Conservation (phyloP, 2,797 vertebrate species). For the Pelochelys cantorii region DNA sequence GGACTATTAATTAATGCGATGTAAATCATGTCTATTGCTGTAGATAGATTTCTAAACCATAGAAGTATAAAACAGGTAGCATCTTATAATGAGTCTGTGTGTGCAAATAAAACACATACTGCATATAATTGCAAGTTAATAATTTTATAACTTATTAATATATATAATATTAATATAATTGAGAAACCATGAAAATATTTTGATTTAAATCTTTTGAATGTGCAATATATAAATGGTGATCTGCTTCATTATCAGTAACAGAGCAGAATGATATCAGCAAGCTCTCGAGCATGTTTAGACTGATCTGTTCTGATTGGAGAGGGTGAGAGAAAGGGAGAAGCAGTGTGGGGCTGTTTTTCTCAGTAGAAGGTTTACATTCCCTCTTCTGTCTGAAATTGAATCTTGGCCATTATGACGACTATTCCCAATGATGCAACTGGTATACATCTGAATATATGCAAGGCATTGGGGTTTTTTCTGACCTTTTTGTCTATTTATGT, state of each 20-base stretch:
- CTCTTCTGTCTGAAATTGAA: constrained; percentile 37
- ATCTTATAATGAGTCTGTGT: background rate
- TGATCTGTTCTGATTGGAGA: constrained; percentile 51
- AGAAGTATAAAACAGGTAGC: background rate
- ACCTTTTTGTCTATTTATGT: constrained; percentile 67
- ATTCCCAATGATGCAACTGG: constrained; percentile 42
- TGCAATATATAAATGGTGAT: constrained; percentile 8
- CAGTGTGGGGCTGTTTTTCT: constrained; percentile 2
- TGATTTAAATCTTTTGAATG: constrained; percentile 11
- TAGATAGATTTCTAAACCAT: background rate
- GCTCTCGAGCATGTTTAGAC: background rate
- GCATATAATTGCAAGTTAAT: background rate
- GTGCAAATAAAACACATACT: background rate
- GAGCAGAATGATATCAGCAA: background rate
- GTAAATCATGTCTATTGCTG: background rate
- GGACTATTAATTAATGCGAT: background rate
- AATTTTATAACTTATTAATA: background rate
- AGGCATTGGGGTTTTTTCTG: constrained; percentile 53
- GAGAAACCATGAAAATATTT: background rate
- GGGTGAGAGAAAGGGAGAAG: constrained; percentile 34
- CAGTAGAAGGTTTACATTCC: constrained; percentile 13
- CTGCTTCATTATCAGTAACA: background rate
- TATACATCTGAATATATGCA: constrained; percentile 50
- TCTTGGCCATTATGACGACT: constrained; percentile 10
- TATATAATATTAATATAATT: background rate